Evolutionary conservation across 2,888 invertebrate genomes (phyloP).

Genomic region (Rhagonycha lutea): DNA sequence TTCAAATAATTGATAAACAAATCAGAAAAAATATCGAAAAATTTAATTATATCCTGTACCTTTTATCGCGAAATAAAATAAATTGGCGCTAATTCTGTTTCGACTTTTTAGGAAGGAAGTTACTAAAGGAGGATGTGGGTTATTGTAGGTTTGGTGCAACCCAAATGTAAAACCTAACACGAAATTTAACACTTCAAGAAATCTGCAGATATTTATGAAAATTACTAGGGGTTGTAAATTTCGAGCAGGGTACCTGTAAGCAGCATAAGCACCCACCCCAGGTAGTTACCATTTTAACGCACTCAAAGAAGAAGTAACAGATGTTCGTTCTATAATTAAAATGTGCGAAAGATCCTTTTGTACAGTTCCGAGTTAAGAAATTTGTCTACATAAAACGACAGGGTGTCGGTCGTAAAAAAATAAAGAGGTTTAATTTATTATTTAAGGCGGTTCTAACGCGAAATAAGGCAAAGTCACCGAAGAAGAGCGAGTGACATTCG

Average conservation of each 20-base stretch:
- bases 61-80: conserved; percentile 21
- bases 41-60: conserved; percentile 16
- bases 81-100: conserved; percentile 18
- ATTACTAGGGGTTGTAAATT: conserved; percentile 2
- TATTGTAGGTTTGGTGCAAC: conserved; percentile 4
- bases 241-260: conserved; percentile 10
- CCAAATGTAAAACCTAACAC: not conserved
- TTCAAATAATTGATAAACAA: not conserved
- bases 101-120: conserved; percentile 24
- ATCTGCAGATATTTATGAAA: not conserved
- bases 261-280: not conserved
- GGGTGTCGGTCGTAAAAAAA: not conserved
- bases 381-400: not conserved
- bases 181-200: not conserved
- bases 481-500: not conserved
- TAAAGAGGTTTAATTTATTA: not conserved
- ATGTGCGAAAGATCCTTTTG: not conserved
- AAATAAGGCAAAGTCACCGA: no score
- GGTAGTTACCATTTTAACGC: not conserved
- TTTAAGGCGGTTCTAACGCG: not conserved
- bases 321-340: conserved; percentile 12
- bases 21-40: not conserved
- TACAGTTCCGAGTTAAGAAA: not conserved
- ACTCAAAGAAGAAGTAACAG: not conserved
- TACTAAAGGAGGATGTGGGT: conserved; percentile 24